Evolutionary conservation across 1,140 invertebrate genomes (phyloP).

Genomic region (Heliconius congener): DNA sequence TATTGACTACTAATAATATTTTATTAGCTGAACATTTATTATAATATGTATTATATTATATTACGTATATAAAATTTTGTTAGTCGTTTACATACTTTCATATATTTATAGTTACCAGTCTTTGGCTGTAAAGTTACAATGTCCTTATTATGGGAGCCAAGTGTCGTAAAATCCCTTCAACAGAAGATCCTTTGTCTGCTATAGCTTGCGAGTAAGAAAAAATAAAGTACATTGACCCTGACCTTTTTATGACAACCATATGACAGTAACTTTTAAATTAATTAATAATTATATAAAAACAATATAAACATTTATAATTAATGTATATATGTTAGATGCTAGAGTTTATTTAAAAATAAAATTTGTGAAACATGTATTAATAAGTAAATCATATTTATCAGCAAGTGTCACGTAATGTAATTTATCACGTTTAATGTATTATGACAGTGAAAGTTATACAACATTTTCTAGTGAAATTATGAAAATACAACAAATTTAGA

Average conservation of each 20-base stretch:
- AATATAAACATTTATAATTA: background rate
- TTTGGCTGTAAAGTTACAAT: background rate
- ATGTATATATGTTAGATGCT: background rate
- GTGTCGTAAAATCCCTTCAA: background rate
- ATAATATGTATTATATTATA: no score
- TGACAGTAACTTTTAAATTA: background rate
- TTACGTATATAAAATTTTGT: no score
- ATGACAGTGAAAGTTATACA: slow-evolving; percentile 25
- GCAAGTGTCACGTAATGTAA: slow-evolving; percentile 23
- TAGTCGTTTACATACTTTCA: background rate
- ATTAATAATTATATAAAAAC: background rate
- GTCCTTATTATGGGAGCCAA: background rate
- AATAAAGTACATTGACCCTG: slow-evolving; percentile 4
- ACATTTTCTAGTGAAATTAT: slow-evolving; percentile 29
- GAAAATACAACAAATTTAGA: slow-evolving; percentile 23
- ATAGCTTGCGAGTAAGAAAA: background rate
- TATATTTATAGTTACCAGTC: no score
- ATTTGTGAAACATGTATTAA: background rate
- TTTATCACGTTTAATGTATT: slow-evolving; percentile 27
- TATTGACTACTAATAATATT: no score
- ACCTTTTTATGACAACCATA: background rate
- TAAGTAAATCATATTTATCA: background rate
- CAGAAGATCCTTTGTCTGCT: slow-evolving; percentile 12
- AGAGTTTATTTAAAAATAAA: background rate
- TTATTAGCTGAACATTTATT: background rate